These are phyloP conservation scores for Anarsia innoxiella DNA, from an alignment of 2,888 invertebrate species.

Conservation along the genomic window DNA sequence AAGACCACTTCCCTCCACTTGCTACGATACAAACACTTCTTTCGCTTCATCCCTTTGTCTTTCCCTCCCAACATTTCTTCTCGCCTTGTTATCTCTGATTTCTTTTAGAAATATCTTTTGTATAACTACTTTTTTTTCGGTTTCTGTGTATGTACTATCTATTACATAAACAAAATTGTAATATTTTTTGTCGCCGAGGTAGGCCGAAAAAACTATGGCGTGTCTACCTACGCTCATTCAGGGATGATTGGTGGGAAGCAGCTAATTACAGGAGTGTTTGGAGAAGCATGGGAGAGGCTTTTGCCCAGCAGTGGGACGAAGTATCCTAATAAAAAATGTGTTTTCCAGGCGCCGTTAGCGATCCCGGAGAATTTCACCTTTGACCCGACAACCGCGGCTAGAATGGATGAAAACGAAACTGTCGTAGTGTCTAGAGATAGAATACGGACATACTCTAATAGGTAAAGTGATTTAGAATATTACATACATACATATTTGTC, in stretches of 20 bases:
- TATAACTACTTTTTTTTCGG: too few species aligned
- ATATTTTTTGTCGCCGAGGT: background rate
- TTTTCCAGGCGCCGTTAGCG: conserved; percentile 50
- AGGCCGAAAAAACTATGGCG: too few species aligned
- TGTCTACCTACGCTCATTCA: too few species aligned
- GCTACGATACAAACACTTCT: background rate
- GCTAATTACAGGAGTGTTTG: background rate
- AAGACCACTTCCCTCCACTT: background rate
- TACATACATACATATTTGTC: background rate
- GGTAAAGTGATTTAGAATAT: conserved; percentile 24
- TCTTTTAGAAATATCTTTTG: too few species aligned
- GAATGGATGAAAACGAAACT: conserved; percentile 40
- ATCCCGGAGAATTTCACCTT: conserved; percentile 56
- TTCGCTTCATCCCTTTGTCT: background rate
- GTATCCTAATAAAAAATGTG: background rate
- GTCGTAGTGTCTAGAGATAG: conserved; percentile 33
- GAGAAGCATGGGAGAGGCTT: too few species aligned
- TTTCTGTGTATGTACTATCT: too few species aligned
- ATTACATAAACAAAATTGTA: background rate
- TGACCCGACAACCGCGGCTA: conserved; percentile 23
- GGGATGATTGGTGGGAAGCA: background rate
- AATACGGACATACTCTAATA: conserved; percentile 46
- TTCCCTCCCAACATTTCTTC: too few species aligned
- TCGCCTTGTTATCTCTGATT: too few species aligned
- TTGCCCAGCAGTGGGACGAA: too few species aligned